Evolutionary conservation across 2,797 vertebrate species (phyloP), one percentile per base, ranked within the genome.

Genomic region (Lerista edwardsae): DNA sequence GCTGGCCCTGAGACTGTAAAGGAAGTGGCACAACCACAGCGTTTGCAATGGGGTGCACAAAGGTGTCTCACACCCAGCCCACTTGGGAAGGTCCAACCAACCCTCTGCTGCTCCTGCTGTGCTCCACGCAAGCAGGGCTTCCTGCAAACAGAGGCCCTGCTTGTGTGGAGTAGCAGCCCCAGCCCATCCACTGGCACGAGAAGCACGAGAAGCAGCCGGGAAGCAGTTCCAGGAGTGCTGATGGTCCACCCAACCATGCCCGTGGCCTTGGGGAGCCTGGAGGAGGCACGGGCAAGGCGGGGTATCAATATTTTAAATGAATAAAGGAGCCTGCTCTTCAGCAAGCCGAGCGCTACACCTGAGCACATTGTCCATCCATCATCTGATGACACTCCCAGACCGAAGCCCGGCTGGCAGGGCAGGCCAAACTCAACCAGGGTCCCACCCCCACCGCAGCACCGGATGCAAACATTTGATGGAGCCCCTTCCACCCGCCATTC

Each of bases 311-410:
- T 82, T 65, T 72, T 36, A 51, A 34, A 41, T 68, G 68, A 68
- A 83, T 57, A 75, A 75, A 75, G 59, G 47, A 27, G 25, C 44
- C 34, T 55, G 9, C 5, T 34, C 59, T 73, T 82, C 57, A 4
- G 34, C 39, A 2, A 6, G 5, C 27, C 10, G 10, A 41, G 74
- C 3, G 12, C 19, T 25, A 68, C 19, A 57, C 64, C 34, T 17
- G 6, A 59, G 57, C 27, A 17, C 67, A 36, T 62, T 74, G 8
- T 61, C 85, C 68, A 86, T 67, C 68, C 85, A 68, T 83, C 85
- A 47, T 44, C 39, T 51, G 36, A 41, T 27, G 34, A 57, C 10
- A 3, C 25, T 31, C n/a, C 29, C 11, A 67, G 36, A 36, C 75
- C 47, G 67, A 14, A 36, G 21, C n/a, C 36, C 27, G 8, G 44